These are phyloP conservation scores for Saccostrea cuccullata DNA, from an alignment of 1,140 invertebrate genomes.

Conservation along the genomic window DNA sequence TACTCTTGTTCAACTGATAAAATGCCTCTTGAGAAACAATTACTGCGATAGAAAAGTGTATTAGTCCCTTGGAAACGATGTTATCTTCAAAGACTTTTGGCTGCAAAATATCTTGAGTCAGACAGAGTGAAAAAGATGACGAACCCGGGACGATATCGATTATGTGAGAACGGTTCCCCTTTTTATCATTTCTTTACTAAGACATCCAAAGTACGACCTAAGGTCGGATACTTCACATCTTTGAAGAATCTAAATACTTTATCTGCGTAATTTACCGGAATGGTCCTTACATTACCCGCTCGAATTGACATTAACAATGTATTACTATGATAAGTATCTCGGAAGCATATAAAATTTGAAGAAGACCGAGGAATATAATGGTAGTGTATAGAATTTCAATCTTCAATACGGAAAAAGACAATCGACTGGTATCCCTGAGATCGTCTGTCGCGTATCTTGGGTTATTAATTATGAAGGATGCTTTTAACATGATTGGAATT, in stretches of 20 bases:
- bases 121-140: constrained; percentile 36
- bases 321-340: constrained; percentile 23
- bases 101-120: constrained; percentile 37
- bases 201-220: constrained; percentile 28
- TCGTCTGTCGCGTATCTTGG: constrained; percentile 50
- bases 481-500: constrained; percentile 61
- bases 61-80: constrained; percentile 32
- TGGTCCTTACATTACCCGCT: constrained; percentile 14
- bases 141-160: constrained; percentile 34
- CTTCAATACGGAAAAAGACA: constrained; percentile 35
- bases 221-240: constrained; percentile 35
- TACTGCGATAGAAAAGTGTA: constrained; percentile 33
- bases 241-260: constrained; percentile 34
- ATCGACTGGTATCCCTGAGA: not conserved
- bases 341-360: constrained; percentile 34
- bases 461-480: constrained; percentile 62
- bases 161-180: constrained; percentile 10
- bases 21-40: constrained; percentile 35
- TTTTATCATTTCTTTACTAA: constrained; percentile 26
- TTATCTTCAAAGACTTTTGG: constrained; percentile 36
- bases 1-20: constrained; percentile 31
- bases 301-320: constrained; percentile 36
- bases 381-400: constrained; percentile 20
- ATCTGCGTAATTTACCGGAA: constrained; percentile 28
- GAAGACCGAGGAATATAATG: constrained; percentile 33